Evolutionary conservation across 2,888 invertebrate species (phyloP).

Genomic region (Drosophila dives): DNA sequence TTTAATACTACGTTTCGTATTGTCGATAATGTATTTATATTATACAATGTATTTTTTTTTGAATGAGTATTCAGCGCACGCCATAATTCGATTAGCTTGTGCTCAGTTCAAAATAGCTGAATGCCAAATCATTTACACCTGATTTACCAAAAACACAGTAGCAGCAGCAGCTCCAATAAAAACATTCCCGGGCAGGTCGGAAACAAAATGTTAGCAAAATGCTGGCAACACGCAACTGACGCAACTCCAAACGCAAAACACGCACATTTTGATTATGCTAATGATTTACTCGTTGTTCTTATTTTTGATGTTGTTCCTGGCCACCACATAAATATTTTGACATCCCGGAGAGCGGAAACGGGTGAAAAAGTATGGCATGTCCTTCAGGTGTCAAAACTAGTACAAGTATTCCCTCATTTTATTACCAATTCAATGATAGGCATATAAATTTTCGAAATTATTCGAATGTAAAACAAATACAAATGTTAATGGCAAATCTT

Average conservation of each 20-base stretch:
- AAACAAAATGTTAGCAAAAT: conserved; percentile 62
- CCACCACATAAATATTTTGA: conserved; percentile 61
- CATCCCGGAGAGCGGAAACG: conserved; percentile 46
- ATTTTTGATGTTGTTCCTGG: conserved; percentile 26
- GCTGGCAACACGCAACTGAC: conserved; percentile 56
- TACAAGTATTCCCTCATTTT: conserved; percentile 28
- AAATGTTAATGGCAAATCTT: conserved; percentile 8
- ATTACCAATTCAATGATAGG: conserved; percentile 32
- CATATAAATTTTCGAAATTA: not conserved
- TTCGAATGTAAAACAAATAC: not conserved
- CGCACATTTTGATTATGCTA: conserved; percentile 78
- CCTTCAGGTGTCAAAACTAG: conserved; percentile 29
- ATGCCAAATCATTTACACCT: conserved; percentile 73
- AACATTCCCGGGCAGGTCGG: not conserved
- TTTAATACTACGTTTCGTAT: not conserved
- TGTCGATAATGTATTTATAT: not conserved
- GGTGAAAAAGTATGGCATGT: conserved; percentile 43
- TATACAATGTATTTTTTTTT: conserved; percentile 3
- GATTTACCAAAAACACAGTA: conserved; percentile 47
- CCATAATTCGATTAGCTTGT: conserved; percentile 45
- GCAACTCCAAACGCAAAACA: conserved; percentile 49
- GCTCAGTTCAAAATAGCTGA: conserved; percentile 32
- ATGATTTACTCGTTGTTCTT: conserved; percentile 45
- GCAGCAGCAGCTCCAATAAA: conserved; percentile 10
- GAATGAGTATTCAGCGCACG: conserved; percentile 45